A percentile compares a stretch with the other conserved stretches of the same genome.
Evolutionary conservation across 2,113 vertebrate species (phyloP).

Genomic region (Romanogobio albipinnatus): DNA sequence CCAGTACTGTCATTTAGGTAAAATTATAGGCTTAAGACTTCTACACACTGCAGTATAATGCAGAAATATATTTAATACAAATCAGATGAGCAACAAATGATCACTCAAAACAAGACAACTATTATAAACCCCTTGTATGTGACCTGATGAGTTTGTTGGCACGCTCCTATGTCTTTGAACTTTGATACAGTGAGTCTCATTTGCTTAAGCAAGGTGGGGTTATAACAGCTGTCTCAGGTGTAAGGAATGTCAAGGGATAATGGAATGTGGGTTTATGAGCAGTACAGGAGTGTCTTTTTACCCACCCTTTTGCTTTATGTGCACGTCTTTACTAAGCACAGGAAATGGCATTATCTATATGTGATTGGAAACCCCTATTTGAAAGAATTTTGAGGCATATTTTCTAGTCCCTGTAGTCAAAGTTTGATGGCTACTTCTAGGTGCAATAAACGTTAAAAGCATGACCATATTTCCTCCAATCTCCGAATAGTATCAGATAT

Average conservation of each 20-base stretch:
- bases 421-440: neutral
- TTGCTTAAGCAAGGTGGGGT: neutral
- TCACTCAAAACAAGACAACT: neutral
- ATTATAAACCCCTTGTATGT: neutral
- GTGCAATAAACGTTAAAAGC: neutral
- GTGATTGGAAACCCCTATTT: neutral
- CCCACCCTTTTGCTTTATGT: constrained; percentile 28
- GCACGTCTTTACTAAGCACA: neutral
- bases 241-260: neutral
- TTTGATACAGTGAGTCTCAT: neutral
- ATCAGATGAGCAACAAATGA: neutral
- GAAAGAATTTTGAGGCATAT: neutral
- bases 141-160: neutral
- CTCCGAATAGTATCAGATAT: neutral
- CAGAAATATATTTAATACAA: neutral
- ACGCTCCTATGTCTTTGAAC: neutral
- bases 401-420: neutral
- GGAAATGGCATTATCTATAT: neutral
- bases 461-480: neutral
- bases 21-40: neutral
- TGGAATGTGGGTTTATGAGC: neutral
- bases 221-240: neutral
- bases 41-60: neutral
- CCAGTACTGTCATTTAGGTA: neutral
- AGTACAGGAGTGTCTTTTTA: constrained; percentile 29